These are phyloP conservation scores for Strix uralensis DNA, from an alignment of 2,113 vertebrate species.

Conservation along the genomic window DNA sequence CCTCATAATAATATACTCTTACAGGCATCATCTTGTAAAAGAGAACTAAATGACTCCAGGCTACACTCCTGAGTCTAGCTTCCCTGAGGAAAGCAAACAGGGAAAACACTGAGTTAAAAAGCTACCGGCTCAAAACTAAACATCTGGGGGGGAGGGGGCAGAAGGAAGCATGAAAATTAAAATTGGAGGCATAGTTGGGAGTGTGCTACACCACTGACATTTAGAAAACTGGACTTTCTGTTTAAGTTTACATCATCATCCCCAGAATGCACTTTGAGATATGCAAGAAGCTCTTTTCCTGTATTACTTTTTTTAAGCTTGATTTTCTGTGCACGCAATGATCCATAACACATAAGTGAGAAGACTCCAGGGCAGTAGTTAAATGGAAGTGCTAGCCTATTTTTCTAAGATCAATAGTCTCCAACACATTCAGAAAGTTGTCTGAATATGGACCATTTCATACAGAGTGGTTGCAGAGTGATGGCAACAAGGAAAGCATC, in stretches of 20 bases:
- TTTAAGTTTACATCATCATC: neutral
- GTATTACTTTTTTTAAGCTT: neutral
- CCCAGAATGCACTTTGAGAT: neutral
- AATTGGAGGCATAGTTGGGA: neutral
- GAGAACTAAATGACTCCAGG: neutral
- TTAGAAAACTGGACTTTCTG: neutral
- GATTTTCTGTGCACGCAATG: neutral
- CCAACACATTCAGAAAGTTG: neutral
- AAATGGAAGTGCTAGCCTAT: neutral
- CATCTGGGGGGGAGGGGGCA: too few species aligned
- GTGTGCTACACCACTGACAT: neutral
- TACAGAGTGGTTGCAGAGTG: neutral
- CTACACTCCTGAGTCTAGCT: neutral
- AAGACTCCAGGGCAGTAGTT: neutral
- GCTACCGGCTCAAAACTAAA: neutral
- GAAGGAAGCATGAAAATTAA: neutral
- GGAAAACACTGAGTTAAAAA: neutral
- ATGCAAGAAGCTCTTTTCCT: neutral
- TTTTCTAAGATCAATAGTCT: neutral
- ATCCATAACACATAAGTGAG: neutral
- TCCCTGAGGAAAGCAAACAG: neutral
- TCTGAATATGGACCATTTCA: neutral
- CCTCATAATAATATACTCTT: neutral
- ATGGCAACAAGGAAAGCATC: neutral
- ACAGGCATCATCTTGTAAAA: neutral